Conservation (phyloP, 1,140 invertebrate species). For the Agraylea sexmaculata region DNA sequence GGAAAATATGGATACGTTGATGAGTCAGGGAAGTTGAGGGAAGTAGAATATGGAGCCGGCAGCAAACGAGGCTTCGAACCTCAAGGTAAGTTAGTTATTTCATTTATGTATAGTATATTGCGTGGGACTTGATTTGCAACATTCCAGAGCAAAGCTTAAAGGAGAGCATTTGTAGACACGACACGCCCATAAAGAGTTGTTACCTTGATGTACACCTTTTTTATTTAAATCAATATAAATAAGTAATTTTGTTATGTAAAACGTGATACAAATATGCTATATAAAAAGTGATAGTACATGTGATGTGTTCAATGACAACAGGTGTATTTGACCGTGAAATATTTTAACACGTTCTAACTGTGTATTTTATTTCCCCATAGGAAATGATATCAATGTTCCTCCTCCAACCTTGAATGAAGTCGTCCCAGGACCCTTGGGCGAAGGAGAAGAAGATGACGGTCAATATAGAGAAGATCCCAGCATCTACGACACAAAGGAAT, state of each 20-base stretch:
- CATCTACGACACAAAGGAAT: conserved; percentile 48
- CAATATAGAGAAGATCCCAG: conserved; percentile 71
- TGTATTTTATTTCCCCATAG: conserved; percentile 28
- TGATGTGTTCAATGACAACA: conserved; percentile 6
- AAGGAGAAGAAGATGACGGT: conserved; percentile 63
- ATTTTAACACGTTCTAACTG: conserved; percentile 8
- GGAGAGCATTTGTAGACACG: too few species aligned
- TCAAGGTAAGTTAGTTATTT: conserved; percentile 30
- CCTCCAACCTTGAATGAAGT: conserved; percentile 45
- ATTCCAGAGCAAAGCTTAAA: too few species aligned
- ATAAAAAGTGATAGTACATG: too few species aligned
- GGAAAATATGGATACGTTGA: conserved; percentile 77
- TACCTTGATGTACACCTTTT: too few species aligned
- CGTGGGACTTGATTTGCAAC: too few species aligned
- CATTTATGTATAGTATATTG: too few species aligned
- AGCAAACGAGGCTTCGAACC: conserved; percentile 63
- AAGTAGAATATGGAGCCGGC: conserved; percentile 69
- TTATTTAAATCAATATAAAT: too few species aligned
- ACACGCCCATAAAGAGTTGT: too few species aligned
- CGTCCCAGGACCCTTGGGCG: conserved; percentile 37
- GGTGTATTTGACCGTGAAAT: conserved; percentile 8
- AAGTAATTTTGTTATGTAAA: too few species aligned
- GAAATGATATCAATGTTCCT: conserved; percentile 66
- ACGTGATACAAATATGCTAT: too few species aligned
- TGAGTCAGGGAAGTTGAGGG: conserved; percentile 55